These are phyloP conservation scores for Gallirallus australis DNA, from an alignment of 2,797 vertebrate species.

Conservation along the genomic window DNA sequence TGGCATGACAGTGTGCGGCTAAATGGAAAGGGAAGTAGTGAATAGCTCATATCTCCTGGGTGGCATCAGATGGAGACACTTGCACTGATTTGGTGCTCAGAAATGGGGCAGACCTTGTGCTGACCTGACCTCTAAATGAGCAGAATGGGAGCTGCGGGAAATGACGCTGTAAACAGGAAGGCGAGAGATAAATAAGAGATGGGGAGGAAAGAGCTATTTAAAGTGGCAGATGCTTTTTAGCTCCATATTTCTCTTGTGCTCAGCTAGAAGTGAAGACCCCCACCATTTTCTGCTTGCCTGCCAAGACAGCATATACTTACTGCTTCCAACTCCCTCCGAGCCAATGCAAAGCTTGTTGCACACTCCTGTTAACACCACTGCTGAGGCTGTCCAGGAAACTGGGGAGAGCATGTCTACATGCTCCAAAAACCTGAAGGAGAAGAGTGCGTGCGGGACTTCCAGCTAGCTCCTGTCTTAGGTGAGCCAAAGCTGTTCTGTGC, in stretches of 20 bases:
- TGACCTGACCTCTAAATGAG: conserved; percentile 26
- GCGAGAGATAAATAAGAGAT: conserved; percentile 51
- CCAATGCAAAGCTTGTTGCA: not conserved
- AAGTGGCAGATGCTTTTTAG: conserved; percentile 38
- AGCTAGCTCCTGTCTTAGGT: not conserved
- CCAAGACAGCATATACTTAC: not conserved
- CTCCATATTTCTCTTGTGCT: conserved; percentile 2
- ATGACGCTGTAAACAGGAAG: conserved; percentile 47
- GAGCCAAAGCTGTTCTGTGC: not conserved
- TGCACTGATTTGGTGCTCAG: not conserved
- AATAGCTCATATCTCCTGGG: not conserved
- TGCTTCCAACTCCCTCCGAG: not conserved
- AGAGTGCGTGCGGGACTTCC: not conserved
- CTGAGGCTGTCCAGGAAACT: not conserved
- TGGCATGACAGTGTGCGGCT: not conserved
- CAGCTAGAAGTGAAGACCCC: not conserved
- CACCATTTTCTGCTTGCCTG: not conserved
- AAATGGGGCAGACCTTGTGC: not conserved
- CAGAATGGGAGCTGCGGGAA: conserved; percentile 3
- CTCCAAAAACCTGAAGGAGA: not conserved
- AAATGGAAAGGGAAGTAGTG: not conserved
- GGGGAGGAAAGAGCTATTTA: not conserved
- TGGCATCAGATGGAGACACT: not conserved
- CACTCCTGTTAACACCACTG: fast-evolving
- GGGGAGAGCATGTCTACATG: not conserved